phyloP scores from a whole-genome alignment of 30 jellyfish, hydroid and myxozoan species.

The Hydractinia symbiolongicarpus region DNA sequence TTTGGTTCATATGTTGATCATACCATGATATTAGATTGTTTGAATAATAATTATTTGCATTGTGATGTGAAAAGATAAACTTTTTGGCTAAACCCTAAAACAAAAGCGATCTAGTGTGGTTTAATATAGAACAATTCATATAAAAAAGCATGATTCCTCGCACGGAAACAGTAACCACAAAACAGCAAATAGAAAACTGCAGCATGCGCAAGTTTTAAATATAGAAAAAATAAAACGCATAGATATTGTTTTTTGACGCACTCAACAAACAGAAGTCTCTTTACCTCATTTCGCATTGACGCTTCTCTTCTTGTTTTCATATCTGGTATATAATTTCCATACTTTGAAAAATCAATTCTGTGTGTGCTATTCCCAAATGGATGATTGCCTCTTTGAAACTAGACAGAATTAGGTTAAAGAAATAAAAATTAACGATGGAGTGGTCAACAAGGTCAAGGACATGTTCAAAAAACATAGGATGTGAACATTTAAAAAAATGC shows the following conservation, averaged over 20 bases:
- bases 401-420: neutral
- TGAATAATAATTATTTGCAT: constrained; percentile 44
- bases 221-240: neutral
- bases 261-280: neutral
- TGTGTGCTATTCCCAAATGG: constrained; percentile 66
- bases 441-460: no score
- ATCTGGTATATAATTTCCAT: constrained; percentile 51
- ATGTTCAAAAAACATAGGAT: no score
- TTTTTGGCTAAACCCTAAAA: constrained; percentile 77
- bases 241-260: no score
- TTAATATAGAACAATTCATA: neutral
- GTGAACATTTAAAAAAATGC: no score
- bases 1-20: constrained; percentile 79
- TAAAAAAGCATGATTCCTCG: no score
- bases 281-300: constrained; percentile 50
- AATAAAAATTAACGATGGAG: no score
- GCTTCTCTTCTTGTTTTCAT: constrained; percentile 53
- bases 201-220: neutral
- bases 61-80: constrained; percentile 68
- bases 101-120: neutral
- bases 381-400: constrained; percentile 63
- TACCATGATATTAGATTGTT: constrained; percentile 88
- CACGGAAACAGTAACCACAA: no score
- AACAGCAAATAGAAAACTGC: neutral
- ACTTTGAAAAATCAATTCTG: constrained; percentile 47